Evolutionary conservation across 2,113 vertebrate genomes (phyloP), one percentile per base, ranked within the genome.

Genomic region (Propithecus coquereli): DNA sequence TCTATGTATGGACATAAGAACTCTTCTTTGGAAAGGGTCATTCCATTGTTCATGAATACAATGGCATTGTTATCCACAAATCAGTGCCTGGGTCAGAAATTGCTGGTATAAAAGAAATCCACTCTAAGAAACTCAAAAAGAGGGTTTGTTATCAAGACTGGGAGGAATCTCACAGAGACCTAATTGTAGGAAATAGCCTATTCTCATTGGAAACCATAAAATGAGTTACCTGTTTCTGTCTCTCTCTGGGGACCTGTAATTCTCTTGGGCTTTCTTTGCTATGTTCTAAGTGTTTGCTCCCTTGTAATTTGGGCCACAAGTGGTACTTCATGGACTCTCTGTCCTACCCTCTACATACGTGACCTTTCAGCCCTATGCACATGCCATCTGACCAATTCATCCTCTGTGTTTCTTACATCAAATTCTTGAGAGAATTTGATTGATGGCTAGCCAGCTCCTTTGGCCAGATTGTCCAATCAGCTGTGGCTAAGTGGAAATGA

Each of bases 21-120:
- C 92, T 70, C 57, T 84, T 84, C 50, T 2, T 27, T 23, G 32
- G 43, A 66, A 85, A 95, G 30, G 22, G 73, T 16, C 32, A 4
- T 79, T 18, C 13, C 59, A 11, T 66, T 88, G 57, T 57, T 96
- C 25, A 47, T 85, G 66, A 87, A 66, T 85, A 30, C 57, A 89
- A 70, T 74, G 84, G 61, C n/a, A 92, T 61, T 61, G 14, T 90
- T 95, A 65, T 61, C 47, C 47, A 79, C 57, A 95, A 95, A 77
- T 92, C 54, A 94, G 30, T 70, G 61, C 71, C 59, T 68, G 18
- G 5, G 20, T 89, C 54, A 93, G 91, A 94, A 93, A 47, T 54
- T 50, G 23, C 37, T 81, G 47, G 14, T 57, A 83, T 91, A n/a
- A 86, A 79, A 87, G n/a, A 89, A 84, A 57, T 37, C 8, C 14